These are phyloP conservation scores for Microplitis deprimator DNA, from an alignment of 2,888 invertebrate species.

Conservation along the genomic window DNA sequence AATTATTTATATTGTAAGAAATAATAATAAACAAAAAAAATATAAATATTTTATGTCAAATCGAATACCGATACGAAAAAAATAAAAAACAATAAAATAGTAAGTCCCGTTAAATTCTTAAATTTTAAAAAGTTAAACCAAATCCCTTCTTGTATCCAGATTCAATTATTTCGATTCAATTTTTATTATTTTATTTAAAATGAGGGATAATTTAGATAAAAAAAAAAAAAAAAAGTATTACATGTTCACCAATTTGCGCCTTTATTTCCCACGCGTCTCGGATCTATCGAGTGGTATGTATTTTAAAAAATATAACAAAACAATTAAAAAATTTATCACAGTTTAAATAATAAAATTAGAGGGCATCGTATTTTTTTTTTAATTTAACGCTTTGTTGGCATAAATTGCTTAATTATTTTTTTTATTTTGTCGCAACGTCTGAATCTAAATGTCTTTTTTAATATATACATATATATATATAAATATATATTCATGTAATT, in stretches of 20 bases:
- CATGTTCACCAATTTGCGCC: slow-evolving; percentile 70
- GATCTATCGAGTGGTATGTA: slow-evolving; percentile 72
- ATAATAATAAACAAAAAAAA: neutral
- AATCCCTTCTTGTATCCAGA: too few species aligned
- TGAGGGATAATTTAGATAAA: slow-evolving; percentile 48
- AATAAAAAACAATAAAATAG: slow-evolving; percentile 24
- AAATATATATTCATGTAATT: slow-evolving; percentile 26
- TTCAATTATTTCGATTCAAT: slow-evolving; percentile 17
- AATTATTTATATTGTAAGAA: slow-evolving; percentile 18
- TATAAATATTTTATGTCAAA: slow-evolving; percentile 49
- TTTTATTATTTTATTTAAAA: slow-evolving; percentile 38
- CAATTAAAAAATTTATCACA: slow-evolving; percentile 28
- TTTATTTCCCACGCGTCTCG: slow-evolving; percentile 72
- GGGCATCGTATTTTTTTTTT: slow-evolving; percentile 37
- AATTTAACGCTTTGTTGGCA: slow-evolving; percentile 62
- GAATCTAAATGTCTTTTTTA: neutral
- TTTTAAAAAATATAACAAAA: slow-evolving; percentile 47
- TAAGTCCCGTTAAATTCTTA: neutral
- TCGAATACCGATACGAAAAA: slow-evolving; percentile 32
- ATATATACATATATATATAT: too few species aligned
- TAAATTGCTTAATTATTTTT: slow-evolving; percentile 52
- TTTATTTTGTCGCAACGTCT: slow-evolving; percentile 17
- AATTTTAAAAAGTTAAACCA: neutral
- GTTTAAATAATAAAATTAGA: slow-evolving; percentile 45
- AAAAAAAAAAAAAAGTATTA: slow-evolving; percentile 61